phyloP scores from a whole-genome alignment of 1,140 invertebrate species.

The Trichonephila clavipes region DNA sequence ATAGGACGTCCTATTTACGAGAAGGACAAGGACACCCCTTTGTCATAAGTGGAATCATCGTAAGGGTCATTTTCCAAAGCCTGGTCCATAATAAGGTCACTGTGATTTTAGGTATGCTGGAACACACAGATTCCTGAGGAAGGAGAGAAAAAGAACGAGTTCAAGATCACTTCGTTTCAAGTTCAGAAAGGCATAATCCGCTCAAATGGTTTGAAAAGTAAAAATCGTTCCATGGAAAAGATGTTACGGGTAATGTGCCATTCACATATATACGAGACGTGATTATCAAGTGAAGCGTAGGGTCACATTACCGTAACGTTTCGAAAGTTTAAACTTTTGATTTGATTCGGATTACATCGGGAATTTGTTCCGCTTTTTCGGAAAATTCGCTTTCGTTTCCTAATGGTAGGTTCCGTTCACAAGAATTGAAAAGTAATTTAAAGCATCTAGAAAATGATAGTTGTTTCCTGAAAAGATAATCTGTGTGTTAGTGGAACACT shows the following conservation, averaged over 20 bases:
- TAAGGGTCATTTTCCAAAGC: background rate
- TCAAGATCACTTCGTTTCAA: background rate
- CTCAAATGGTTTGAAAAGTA: background rate
- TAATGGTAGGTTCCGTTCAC: background rate
- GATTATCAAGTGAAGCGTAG: background rate
- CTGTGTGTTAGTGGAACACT: too few species aligned
- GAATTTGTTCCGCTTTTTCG: background rate
- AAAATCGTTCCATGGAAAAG: background rate
- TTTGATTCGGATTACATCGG: background rate
- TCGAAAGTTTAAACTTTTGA: background rate
- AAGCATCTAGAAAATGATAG: background rate
- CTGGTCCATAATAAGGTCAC: background rate
- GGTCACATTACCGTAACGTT: constrained; percentile 2
- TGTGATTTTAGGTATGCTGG: background rate
- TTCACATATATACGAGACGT: background rate
- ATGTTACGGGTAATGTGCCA: background rate
- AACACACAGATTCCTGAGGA: background rate
- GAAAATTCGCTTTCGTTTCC: background rate
- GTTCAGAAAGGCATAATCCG: background rate
- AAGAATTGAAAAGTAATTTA: background rate
- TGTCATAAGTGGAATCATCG: background rate
- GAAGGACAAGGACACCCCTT: background rate
- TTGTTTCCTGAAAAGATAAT: too few species aligned
- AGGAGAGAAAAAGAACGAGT: background rate
- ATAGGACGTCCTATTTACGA: background rate